phyloP scores from a whole-genome alignment of 2,888 invertebrate genomes.

The Arge pagana region DNA sequence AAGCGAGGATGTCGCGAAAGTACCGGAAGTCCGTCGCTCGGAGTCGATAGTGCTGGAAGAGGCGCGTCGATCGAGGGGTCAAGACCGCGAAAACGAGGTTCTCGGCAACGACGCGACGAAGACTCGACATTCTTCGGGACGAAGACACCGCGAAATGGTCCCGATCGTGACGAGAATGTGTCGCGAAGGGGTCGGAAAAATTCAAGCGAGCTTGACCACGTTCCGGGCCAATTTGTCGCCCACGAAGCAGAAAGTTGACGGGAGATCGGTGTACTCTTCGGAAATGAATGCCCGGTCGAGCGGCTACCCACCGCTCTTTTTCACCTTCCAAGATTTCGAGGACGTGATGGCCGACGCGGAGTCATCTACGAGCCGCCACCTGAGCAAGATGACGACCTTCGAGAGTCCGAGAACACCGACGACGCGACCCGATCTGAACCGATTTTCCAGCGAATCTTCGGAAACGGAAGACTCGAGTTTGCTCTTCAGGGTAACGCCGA shows the following conservation, averaged over 20 bases:
- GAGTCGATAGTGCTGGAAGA: neutral
- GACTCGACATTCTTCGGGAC: no score
- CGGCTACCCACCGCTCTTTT: conserved; percentile 45
- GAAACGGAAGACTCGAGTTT: conserved; percentile 32
- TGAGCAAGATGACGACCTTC: conserved; percentile 15
- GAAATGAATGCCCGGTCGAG: conserved; percentile 20
- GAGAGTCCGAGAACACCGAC: conserved; percentile 1
- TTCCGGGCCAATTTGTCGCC: no score
- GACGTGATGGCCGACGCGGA: conserved; percentile 42
- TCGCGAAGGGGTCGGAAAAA: no score
- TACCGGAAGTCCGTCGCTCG: neutral
- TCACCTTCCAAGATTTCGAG: conserved; percentile 49
- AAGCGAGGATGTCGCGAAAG: neutral
- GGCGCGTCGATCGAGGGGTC: neutral
- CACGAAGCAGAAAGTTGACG: no score
- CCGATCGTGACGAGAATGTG: no score
- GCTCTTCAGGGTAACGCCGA: conserved; percentile 51
- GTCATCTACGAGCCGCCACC: conserved; percentile 3
- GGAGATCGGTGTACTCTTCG: no score
- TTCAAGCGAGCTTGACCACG: no score
- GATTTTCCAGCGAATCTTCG: conserved; percentile 21
- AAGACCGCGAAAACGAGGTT: neutral
- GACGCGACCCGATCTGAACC: conserved; percentile 11
- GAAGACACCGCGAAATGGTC: no score
- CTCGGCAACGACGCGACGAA: neutral